Conservation (phyloP, 1,140 invertebrate genomes). For the Lasioglossum albipes region DNA sequence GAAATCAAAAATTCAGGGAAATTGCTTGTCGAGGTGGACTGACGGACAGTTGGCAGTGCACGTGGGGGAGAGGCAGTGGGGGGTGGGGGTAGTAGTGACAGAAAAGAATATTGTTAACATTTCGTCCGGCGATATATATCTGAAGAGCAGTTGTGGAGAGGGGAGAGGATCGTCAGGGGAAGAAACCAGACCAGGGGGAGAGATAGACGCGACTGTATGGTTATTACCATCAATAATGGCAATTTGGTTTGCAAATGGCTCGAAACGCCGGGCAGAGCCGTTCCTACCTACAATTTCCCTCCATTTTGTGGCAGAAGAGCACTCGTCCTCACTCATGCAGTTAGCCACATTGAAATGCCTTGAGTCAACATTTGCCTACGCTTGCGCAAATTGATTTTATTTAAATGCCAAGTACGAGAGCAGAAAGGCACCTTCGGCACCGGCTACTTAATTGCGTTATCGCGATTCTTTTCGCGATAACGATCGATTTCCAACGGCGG, state of each 20-base stretch:
- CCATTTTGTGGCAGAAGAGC: constrained; percentile 74
- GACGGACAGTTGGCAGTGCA: constrained; percentile 33
- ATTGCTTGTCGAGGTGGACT: constrained; percentile 1
- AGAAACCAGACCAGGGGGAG: constrained; percentile 26
- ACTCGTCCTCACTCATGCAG: constrained; percentile 71
- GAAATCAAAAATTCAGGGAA: constrained; percentile 43
- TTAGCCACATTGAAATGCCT: constrained; percentile 77
- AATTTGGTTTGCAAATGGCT: constrained; percentile 80
- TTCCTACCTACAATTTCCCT: constrained; percentile 78
- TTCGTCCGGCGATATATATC: constrained; percentile 61
- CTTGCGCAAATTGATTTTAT: constrained; percentile 79
- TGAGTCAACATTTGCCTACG: constrained; percentile 79
- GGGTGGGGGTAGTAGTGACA: constrained; percentile 45
- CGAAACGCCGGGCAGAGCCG: constrained; percentile 74
- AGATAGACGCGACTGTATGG: constrained; percentile 74
- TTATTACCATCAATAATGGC: constrained; percentile 80
- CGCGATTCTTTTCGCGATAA: constrained; percentile 58
- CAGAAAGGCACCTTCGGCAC: constrained; percentile 67
- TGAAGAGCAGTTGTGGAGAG: constrained; percentile 42
- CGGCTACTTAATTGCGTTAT: constrained; percentile 75
- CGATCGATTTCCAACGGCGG: constrained; percentile 27
- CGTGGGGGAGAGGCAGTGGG: neutral
- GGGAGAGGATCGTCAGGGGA: constrained; percentile 45
- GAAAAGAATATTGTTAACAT: constrained; percentile 63
- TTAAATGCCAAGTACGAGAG: constrained; percentile 76